Percentiles rank a stretch among this genome's conserved stretches.
Evolutionary conservation across 92 coral and sea anemone species (phyloP).

Genomic region (Hydrozoanthus gracilis): DNA sequence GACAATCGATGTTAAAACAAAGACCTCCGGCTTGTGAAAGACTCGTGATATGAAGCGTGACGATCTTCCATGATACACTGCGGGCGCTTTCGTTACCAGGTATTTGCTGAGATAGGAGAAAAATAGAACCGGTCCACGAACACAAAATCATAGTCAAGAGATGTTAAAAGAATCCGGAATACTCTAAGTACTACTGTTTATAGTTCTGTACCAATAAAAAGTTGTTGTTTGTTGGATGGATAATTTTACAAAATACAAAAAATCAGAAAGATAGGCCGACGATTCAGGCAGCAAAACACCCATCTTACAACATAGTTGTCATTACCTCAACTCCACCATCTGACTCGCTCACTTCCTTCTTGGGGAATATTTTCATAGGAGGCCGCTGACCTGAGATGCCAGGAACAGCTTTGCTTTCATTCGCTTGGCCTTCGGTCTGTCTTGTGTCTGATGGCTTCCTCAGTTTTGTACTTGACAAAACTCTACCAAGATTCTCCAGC

Average conservation of each 20-base stretch:
- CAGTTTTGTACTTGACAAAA: conserved; percentile 65
- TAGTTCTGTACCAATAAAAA: too few relatives aligned
- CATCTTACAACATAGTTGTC: not conserved
- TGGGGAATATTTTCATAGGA: not conserved
- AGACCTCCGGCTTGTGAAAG: too few relatives aligned
- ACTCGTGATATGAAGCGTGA: too few relatives aligned
- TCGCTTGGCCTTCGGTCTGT: not conserved
- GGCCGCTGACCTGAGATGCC: not conserved
- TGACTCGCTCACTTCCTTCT: conserved; percentile 8
- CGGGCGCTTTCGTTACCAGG: too few relatives aligned
- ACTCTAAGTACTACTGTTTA: too few relatives aligned
- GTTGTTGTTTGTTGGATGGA: not conserved
- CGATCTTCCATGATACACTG: too few relatives aligned
- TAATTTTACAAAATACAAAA: not conserved
- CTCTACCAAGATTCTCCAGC: conserved; percentile 61
- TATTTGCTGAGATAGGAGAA: too few relatives aligned
- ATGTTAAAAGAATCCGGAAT: too few relatives aligned
- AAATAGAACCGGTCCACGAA: too few relatives aligned
- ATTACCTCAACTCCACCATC: conserved; percentile 23
- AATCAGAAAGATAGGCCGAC: not conserved
- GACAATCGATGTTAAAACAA: too few relatives aligned
- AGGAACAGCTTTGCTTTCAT: not conserved
- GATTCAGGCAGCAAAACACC: not conserved
- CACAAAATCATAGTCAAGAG: too few relatives aligned
- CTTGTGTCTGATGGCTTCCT: conserved; percentile 5